Evolutionary conservation across 2,113 vertebrate species (phyloP).

Genomic region (Chaetodon auriga): DNA sequence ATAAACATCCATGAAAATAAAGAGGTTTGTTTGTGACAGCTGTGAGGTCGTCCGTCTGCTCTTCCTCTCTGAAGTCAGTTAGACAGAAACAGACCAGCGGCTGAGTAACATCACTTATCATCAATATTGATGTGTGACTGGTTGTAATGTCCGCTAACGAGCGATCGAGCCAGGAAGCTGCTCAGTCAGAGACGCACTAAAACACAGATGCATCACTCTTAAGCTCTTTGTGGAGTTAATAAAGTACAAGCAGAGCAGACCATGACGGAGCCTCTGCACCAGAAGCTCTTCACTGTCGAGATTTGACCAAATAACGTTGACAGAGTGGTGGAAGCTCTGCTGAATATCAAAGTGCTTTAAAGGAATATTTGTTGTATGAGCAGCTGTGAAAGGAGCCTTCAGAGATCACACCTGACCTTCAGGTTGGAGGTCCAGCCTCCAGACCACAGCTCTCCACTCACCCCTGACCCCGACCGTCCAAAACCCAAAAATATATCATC

Average conservation of each 20-base stretch:
- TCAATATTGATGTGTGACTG: conserved; percentile 63
- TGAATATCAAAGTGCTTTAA: neutral
- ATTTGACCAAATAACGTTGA: neutral
- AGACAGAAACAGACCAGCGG: conserved; percentile 30
- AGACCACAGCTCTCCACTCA: too few relatives aligned
- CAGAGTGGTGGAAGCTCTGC: neutral
- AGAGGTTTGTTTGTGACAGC: neutral
- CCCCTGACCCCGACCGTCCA: too few relatives aligned
- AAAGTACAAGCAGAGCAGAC: conserved; percentile 10
- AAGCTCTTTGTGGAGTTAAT: conserved; percentile 14
- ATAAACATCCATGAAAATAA: neutral
- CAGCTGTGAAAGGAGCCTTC: neutral
- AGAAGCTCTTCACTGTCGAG: neutral
- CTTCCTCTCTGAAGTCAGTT: conserved; percentile 5
- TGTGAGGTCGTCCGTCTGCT: neutral
- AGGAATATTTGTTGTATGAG: neutral
- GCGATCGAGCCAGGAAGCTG: conserved; percentile 57
- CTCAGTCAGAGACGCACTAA: conserved; percentile 19
- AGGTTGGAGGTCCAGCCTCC: too few relatives aligned
- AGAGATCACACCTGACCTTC: too few relatives aligned
- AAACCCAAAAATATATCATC: neutral
- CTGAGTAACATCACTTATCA: conserved; percentile 47
- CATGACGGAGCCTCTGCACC: neutral
- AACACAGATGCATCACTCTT: conserved; percentile 34
- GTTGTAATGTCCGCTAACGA: conserved; percentile 64